These are phyloP conservation scores for Lophochroa leadbeateri DNA, from an alignment of 2,113 vertebrate species.

Conservation along the genomic window DNA sequence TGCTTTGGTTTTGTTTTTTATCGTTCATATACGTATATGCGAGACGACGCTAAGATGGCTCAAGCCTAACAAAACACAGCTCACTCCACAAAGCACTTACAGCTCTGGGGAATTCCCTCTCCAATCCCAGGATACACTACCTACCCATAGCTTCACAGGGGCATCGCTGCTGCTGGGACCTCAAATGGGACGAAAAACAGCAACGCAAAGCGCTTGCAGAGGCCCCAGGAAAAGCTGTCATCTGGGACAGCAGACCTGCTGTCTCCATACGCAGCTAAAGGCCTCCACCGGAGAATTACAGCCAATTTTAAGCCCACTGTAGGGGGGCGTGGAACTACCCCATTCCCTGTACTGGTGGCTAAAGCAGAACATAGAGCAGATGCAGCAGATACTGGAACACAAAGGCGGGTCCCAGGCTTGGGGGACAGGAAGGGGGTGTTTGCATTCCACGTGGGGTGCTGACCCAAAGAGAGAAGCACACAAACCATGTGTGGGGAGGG, in stretches of 20 bases:
- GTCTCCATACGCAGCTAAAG: background rate
- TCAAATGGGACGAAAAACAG: background rate
- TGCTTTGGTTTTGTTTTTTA: background rate
- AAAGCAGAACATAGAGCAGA: background rate
- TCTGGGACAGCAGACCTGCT: background rate
- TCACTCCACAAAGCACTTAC: background rate
- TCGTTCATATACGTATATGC: accelerated
- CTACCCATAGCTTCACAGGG: accelerated
- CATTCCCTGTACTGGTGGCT: accelerated
- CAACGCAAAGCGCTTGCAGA: accelerated
- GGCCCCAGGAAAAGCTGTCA: background rate
- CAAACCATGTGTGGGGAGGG: accelerated
- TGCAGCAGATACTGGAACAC: accelerated
- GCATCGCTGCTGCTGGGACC: background rate
- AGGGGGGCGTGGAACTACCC: background rate
- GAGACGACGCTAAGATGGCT: background rate
- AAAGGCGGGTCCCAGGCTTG: background rate
- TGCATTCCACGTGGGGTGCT: accelerated
- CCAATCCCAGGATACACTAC: accelerated
- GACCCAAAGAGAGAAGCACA: background rate
- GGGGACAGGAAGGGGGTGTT: background rate
- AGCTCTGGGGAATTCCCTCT: background rate
- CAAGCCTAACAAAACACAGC: background rate
- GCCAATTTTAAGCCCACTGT: background rate
- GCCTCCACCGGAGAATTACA: background rate